Evolutionary conservation across 2,888 invertebrate species (phyloP).

Genomic region (Chloroclysta siterata): DNA sequence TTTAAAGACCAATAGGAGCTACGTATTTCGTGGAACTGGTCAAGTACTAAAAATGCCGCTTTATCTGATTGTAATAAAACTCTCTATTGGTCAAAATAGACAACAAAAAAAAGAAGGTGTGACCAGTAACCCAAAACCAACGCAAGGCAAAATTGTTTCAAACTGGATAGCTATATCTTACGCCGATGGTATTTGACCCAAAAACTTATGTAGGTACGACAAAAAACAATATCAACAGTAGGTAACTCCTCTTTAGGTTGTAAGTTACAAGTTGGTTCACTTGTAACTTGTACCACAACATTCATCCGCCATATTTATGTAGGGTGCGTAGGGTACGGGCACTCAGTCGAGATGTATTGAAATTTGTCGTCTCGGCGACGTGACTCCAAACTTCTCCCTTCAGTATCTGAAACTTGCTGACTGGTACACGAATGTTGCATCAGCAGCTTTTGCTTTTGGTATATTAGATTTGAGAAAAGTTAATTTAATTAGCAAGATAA

Average conservation of each 20-base stretch:
- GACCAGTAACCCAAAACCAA: too few relatives aligned
- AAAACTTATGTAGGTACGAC: too few relatives aligned
- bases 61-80: too few relatives aligned
- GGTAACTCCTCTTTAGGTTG: not conserved
- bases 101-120: too few relatives aligned
- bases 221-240: too few relatives aligned
- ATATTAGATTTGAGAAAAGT: conserved; percentile 7
- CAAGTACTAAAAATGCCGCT: too few relatives aligned
- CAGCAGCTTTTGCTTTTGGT: conserved; percentile 29
- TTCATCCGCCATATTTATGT: conserved; percentile 62
- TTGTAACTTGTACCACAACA: conserved; percentile 46
- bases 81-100: too few relatives aligned
- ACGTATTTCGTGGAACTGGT: too few relatives aligned
- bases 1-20: too few relatives aligned
- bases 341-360: conserved; percentile 69
- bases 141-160: too few relatives aligned
- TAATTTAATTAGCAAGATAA: not conserved
- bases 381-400: conserved; percentile 52
- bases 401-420: conserved; percentile 55
- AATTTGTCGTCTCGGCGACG: conserved; percentile 70
- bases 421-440: conserved; percentile 35
- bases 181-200: too few relatives aligned
- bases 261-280: not conserved
- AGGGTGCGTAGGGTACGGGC: conserved; percentile 56
- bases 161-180: too few relatives aligned